phyloP scores from a whole-genome alignment of 2,113 vertebrate species.

The Nanorana parkeri region DNA sequence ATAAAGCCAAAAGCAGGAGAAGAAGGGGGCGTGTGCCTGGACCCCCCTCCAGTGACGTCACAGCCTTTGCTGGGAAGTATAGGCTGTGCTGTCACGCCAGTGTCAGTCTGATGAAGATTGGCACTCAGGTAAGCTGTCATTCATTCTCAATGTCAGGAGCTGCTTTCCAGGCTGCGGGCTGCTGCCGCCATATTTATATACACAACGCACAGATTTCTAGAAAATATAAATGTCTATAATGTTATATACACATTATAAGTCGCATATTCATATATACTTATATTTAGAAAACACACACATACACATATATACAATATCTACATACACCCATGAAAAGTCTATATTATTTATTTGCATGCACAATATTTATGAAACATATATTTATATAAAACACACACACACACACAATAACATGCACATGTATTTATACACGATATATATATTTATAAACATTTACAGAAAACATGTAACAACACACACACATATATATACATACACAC shows the following conservation, averaged over 20 bases:
- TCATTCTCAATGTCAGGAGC: slow-evolving; percentile 89
- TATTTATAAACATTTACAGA: background rate
- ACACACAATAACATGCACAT: too few relatives aligned
- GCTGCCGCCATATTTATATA: slow-evolving; percentile 60
- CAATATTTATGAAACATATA: too few relatives aligned
- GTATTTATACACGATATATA: background rate
- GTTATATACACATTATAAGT: too few relatives aligned
- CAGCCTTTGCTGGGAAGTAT: slow-evolving; percentile 77
- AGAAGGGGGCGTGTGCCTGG: slow-evolving; percentile 65
- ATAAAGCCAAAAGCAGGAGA: slow-evolving; percentile 55
- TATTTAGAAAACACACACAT: too few relatives aligned
- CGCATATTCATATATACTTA: too few relatives aligned
- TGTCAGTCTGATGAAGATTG: slow-evolving; percentile 99
- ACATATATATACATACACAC: background rate
- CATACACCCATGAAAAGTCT: background rate
- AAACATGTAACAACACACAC: background rate
- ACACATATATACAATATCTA: slow-evolving; percentile 17
- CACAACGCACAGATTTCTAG: too few relatives aligned
- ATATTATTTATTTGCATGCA: too few relatives aligned
- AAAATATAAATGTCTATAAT: too few relatives aligned
- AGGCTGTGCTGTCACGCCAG: slow-evolving; percentile 96
- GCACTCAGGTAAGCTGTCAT: slow-evolving; percentile 99
- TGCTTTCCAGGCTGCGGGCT: slow-evolving; percentile 55
- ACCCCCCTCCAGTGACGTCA: slow-evolving; percentile 68
- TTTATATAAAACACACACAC: too few relatives aligned